Conservation (phyloP, 2,888 invertebrate species). For the Eristalinus aeneus region DNA sequence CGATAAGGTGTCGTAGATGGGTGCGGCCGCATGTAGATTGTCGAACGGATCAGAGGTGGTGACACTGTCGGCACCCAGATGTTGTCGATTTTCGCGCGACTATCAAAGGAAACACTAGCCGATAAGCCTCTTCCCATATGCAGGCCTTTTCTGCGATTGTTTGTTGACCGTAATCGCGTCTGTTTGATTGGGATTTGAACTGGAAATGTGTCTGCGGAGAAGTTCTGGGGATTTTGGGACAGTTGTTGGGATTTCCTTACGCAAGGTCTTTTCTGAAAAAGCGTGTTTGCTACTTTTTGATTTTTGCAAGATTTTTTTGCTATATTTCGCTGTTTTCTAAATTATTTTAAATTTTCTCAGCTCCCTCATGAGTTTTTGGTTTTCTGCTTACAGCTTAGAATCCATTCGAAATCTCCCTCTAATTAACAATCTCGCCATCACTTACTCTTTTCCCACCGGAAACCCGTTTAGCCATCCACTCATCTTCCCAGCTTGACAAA, state of each 20-base stretch:
- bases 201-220: neutral
- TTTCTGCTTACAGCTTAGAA: no score
- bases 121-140: neutral
- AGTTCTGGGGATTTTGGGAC: neutral
- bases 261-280: no score
- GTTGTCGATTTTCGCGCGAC: neutral
- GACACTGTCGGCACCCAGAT: conserved; percentile 43
- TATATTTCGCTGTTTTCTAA: no score
- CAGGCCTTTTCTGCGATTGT: neutral
- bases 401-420: no score
- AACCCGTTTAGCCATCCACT: neutral
- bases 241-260: neutral
- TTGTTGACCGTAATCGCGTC: neutral
- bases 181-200: neutral
- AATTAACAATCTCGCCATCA: no score
- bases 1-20: neutral
- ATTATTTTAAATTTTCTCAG: no score
- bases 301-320: no score
- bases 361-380: no score
- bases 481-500: neutral
- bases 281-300: no score
- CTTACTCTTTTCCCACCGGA: neutral
- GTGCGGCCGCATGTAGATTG: neutral
- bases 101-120: neutral
- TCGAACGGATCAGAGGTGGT: conserved; percentile 13